These are phyloP conservation scores for Dendrocincla tyrannina DNA, from an alignment of 2,797 vertebrate genomes.

Conservation along the genomic window DNA sequence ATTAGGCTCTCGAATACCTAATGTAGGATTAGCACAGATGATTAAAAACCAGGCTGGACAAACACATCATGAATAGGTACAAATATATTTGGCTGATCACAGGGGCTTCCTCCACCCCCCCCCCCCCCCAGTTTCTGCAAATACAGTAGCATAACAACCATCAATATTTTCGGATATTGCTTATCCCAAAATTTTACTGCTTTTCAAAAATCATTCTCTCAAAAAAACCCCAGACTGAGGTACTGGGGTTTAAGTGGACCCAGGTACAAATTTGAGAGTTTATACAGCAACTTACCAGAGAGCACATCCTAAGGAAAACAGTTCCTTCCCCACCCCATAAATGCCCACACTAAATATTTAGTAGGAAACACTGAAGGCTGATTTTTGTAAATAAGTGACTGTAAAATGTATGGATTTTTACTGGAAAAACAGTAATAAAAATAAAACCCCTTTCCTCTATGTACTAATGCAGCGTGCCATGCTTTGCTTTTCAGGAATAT, in stretches of 20 bases:
- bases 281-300: not conserved
- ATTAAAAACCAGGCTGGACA: not conserved
- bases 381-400: not conserved
- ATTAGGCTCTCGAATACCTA: not conserved
- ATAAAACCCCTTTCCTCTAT: not conserved
- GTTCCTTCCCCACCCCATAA: not conserved
- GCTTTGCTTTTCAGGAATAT: not conserved
- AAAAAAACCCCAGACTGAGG: not conserved
- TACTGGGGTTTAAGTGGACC: not conserved
- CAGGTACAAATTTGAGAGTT: not conserved
- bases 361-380: not conserved
- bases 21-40: not conserved
- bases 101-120: not conserved
- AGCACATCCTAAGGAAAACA: not conserved
- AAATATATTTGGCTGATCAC: not conserved
- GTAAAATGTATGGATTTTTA: not conserved
- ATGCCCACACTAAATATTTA: not conserved
- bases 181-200: not conserved
- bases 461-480: not conserved
- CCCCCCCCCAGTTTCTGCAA: not conserved
- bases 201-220: not conserved
- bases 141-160: not conserved
- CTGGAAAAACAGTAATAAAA: not conserved
- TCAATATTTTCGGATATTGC: not conserved
- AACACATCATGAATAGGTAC: not conserved